These are phyloP conservation scores for Alcedo quadribrachys DNA, from an alignment of 2,797 vertebrate genomes.

Conservation along the genomic window DNA sequence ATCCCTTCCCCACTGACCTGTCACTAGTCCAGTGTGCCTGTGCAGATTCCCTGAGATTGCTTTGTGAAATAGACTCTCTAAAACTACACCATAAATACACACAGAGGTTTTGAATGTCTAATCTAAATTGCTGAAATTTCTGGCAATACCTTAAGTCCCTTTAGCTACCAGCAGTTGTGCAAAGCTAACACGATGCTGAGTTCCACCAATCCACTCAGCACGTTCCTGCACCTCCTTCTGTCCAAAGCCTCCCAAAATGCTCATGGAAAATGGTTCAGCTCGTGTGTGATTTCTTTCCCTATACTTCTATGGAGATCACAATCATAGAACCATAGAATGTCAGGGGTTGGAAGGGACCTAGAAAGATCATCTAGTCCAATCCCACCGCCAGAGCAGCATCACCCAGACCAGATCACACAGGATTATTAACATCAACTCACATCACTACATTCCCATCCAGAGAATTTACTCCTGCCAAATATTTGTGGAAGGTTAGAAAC, in stretches of 20 bases:
- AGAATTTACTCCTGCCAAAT: not conserved
- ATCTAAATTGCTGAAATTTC: not conserved
- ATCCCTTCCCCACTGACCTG: not conserved
- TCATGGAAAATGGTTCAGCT: not conserved
- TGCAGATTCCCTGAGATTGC: not conserved
- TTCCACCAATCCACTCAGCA: not conserved
- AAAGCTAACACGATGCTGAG: not conserved
- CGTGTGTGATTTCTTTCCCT: not conserved
- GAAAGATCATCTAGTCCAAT: too few relatives aligned
- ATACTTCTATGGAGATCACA: rapidly evolving
- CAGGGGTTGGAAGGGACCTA: too few relatives aligned
- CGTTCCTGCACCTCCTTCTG: not conserved
- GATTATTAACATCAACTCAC: not conserved
- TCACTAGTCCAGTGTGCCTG: not conserved
- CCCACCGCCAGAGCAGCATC: too few relatives aligned
- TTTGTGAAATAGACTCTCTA: not conserved
- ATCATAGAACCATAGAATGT: too few relatives aligned
- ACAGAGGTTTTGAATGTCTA: not conserved
- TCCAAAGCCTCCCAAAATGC: not conserved
- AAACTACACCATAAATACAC: not conserved
- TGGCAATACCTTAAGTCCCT: not conserved
- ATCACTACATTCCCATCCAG: not conserved
- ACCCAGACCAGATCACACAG: too few relatives aligned
- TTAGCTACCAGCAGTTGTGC: not conserved
- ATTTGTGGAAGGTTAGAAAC: not conserved